Evolutionary conservation across 2,113 vertebrate species (phyloP).

Genomic region (Gorsachius goisagi): DNA sequence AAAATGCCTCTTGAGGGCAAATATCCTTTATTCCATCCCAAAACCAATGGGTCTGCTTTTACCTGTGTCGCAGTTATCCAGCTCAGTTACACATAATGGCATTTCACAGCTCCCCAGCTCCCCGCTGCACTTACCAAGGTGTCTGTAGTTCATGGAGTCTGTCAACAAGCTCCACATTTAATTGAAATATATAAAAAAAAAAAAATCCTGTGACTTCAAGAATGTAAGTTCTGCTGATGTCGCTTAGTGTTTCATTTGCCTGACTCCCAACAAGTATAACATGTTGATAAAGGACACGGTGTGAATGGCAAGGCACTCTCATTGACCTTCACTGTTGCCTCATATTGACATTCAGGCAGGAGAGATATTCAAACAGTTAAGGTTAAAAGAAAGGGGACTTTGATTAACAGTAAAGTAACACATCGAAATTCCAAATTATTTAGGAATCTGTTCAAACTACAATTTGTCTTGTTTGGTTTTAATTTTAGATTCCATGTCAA

Average conservation of each 20-base stretch:
- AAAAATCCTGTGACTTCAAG: not conserved
- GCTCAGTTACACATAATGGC: not conserved
- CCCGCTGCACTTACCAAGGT: not conserved
- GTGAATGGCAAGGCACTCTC: not conserved
- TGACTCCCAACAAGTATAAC: not conserved
- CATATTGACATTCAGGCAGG: slow-evolving; percentile 45
- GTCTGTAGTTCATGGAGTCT: not conserved
- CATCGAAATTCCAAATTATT: slow-evolving; percentile 56
- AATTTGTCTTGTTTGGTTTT: slow-evolving; percentile 51
- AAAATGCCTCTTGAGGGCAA: not conserved
- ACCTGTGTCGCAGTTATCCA: not conserved
- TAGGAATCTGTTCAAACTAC: slow-evolving; percentile 4
- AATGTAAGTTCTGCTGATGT: not conserved
- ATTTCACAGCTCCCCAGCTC: not conserved
- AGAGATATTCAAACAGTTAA: slow-evolving; percentile 43
- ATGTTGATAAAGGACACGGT: not conserved
- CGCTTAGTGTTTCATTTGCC: not conserved
- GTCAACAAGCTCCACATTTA: not conserved
- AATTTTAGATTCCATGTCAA: slow-evolving; percentile 51
- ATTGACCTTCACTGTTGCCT: slow-evolving; percentile 50
- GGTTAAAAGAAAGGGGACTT: slow-evolving; percentile 61
- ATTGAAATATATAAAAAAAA: not conserved
- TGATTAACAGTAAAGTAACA: slow-evolving; percentile 59
- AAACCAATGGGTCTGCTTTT: not conserved
- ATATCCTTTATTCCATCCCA: not conserved